phyloP scores from a whole-genome alignment of 2,888 invertebrate genomes.

The Galerucella calmariensis region DNA sequence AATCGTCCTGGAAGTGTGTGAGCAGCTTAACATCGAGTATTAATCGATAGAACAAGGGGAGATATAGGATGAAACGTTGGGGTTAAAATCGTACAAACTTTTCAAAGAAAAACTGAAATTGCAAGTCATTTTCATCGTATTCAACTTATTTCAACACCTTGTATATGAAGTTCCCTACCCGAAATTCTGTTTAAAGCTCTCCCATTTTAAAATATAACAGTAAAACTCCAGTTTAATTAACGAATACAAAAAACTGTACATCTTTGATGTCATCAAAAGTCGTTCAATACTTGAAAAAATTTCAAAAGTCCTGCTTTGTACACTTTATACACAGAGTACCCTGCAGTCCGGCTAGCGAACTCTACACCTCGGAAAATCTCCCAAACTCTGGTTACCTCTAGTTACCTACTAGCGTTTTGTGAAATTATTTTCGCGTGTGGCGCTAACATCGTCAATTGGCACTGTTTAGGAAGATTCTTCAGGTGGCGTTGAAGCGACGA shows the following conservation, averaged over 20 bases:
- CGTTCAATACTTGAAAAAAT: conserved; percentile 26
- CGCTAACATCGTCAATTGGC: conserved; percentile 14
- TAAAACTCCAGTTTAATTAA: neutral
- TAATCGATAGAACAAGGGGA: neutral
- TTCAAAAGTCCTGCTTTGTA: conserved; percentile 38
- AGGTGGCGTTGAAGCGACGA: conserved; percentile 54
- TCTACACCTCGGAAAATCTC: conserved; percentile 5
- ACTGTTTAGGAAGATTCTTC: conserved; percentile 55
- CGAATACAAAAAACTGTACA: neutral
- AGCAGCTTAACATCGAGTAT: neutral
- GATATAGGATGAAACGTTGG: neutral
- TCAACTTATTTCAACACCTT: neutral
- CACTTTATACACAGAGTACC: conserved; percentile 59
- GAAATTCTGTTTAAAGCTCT: too few species aligned
- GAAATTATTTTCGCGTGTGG: conserved; percentile 3
- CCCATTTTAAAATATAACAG: conserved; percentile 13
- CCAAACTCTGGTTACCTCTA: conserved; percentile 12
- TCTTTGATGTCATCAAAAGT: conserved; percentile 10
- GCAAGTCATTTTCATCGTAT: too few species aligned
- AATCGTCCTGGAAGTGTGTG: neutral
- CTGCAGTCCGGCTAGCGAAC: conserved; percentile 53
- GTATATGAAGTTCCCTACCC: neutral
- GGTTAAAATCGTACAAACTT: neutral
- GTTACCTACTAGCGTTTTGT: conserved; percentile 29
- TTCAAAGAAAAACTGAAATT: neutral